Conservation (phyloP, 1,140 invertebrate genomes). For the Andrena cerasifolii region DNA sequence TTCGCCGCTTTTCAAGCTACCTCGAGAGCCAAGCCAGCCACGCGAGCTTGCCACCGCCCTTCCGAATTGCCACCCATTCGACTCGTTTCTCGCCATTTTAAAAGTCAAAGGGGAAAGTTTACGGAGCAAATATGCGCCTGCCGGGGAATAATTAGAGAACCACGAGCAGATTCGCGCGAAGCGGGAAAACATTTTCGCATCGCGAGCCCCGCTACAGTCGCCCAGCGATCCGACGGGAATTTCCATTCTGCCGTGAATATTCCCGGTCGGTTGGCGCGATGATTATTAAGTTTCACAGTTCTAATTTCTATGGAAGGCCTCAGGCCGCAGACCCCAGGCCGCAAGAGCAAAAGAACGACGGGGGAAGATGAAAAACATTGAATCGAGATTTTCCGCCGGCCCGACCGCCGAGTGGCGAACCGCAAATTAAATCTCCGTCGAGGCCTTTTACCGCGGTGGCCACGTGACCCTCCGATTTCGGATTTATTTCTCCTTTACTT, state of each 20-base stretch:
- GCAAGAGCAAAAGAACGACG: neutral
- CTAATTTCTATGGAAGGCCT: slow-evolving; percentile 5
- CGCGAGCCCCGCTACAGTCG: too few relatives aligned
- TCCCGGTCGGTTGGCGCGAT: neutral
- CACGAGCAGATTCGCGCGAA: neutral
- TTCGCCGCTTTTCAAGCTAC: neutral
- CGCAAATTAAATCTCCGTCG: slow-evolving; percentile 54
- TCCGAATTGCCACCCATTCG: too few relatives aligned
- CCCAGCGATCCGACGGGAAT: too few relatives aligned
- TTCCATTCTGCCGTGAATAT: too few relatives aligned
- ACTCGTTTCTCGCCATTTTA: too few relatives aligned
- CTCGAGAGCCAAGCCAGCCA: too few relatives aligned
- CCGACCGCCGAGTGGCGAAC: slow-evolving; percentile 22
- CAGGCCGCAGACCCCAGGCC: too few relatives aligned
- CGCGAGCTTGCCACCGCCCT: too few relatives aligned
- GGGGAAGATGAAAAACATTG: slow-evolving; percentile 37
- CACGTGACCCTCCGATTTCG: slow-evolving; percentile 8
- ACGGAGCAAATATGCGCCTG: neutral
- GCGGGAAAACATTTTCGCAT: too few relatives aligned
- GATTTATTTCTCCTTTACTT: slow-evolving; percentile 43
- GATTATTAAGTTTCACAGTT: slow-evolving; percentile 16
- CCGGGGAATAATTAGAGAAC: neutral
- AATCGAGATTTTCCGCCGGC: slow-evolving; percentile 30
- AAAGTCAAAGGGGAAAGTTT: too few relatives aligned
- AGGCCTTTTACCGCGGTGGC: slow-evolving; percentile 41